Evolutionary conservation across 92 coral and sea anemone species (phyloP).

Genomic region (Porites divaricata): DNA sequence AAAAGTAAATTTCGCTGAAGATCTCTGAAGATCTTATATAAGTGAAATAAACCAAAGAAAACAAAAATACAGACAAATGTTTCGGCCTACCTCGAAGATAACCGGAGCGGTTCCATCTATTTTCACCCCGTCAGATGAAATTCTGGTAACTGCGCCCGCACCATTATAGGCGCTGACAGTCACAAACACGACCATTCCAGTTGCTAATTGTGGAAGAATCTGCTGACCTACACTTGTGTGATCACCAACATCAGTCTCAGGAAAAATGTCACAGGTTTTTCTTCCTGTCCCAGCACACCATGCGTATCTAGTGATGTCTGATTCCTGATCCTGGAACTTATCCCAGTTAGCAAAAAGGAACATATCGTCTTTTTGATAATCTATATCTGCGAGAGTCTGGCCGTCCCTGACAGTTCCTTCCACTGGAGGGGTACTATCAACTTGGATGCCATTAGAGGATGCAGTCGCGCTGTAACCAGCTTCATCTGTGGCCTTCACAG

Average conservation of each 20-base stretch:
- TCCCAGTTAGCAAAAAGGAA: constrained; percentile 92
- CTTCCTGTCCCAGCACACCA: constrained; percentile 88
- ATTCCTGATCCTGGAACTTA: constrained; percentile 80
- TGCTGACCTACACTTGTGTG: constrained; percentile 66
- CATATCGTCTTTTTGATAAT: constrained; percentile 75
- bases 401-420: constrained; percentile 85
- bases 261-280: constrained; percentile 86
- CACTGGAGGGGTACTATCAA: constrained; percentile 88
- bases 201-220: constrained; percentile 70
- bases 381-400: constrained; percentile 57
- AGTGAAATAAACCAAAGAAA: not conserved
- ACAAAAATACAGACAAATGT: not conserved
- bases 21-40: too few relatives aligned
- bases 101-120: constrained; percentile 89
- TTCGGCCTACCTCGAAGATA: constrained; percentile 60
- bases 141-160: constrained; percentile 79
- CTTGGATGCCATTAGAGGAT: constrained; percentile 77
- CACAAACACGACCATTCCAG: constrained; percentile 82
- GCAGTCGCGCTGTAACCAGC: constrained; percentile 78
- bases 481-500: constrained; percentile 80
- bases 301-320: constrained; percentile 77
- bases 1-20: too few relatives aligned
- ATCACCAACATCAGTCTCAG: constrained; percentile 61
- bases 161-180: constrained; percentile 81
- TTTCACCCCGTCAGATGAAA: constrained; percentile 81